Evolutionary conservation across 2,113 vertebrate genomes (phyloP), one percentile per base, ranked within the genome.

Genomic region (Tympanuchus pallidicinctus): DNA sequence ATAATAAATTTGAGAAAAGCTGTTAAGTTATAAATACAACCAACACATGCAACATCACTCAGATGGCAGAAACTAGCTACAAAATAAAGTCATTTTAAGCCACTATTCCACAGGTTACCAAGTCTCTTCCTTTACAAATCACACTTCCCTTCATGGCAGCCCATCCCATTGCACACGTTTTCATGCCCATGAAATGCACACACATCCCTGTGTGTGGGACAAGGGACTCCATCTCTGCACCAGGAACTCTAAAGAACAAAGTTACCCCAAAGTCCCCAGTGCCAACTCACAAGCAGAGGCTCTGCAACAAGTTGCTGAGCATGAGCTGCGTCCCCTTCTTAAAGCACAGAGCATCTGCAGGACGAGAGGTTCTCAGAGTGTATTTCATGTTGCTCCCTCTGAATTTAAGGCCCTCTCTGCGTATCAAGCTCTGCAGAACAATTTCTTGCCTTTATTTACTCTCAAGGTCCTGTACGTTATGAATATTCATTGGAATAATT

Each of bases 11-110:
- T 76, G 96, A 97, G 97, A 96, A 97, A 97, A 97, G 97, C 97
- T 91, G 97, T 98, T 98, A 97, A 97, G 97, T 98, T 98, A 97
- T 97, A 97, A 98, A 98, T 97, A 98, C 97, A 97, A 96, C 97
- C 97, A 84, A 97, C 91, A 94, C 97, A 95, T 63, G 96, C 97
- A 95, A 65, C 97, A 97, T 97, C 97, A 97, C 97, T 98, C 97
- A 93, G 96, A 84, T 78, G 90, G 95, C 94, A 97, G 97, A 96
- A 96, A 93, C 93, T 69, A 78, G 93, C 97, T 61, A 47, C 98
- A 98, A 98, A 98, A 97, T 95, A 96, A 97, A 97, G 97, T 96
- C 96, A 96, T 95, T 93, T 94, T 36, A 36, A 93, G 43, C 88
- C 92, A 42, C 86, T 89, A 85, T 95, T 91, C 96, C 87, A 89